Percentiles rank a stretch among this genome's conserved stretches.
Evolutionary conservation across 2,797 vertebrate genomes (phyloP).

Genomic region (Pantherophis alleghaniensis): DNA sequence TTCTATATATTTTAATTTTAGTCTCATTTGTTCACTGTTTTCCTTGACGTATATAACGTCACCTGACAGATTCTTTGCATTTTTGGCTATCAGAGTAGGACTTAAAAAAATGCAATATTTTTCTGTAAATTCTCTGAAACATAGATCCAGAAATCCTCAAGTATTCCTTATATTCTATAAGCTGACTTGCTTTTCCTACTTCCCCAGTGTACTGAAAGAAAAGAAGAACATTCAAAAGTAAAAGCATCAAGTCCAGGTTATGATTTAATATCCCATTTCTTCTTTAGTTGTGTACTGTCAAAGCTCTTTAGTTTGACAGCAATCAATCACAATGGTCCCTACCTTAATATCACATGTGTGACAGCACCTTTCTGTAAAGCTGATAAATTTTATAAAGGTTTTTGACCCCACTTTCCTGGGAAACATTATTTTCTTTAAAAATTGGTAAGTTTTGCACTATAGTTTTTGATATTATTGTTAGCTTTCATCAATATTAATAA

Average conservation of each 20-base stretch:
- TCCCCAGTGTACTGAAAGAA: neutral
- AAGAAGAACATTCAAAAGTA: neutral
- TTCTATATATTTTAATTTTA: neutral
- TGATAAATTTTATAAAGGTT: neutral
- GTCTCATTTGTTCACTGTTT: neutral
- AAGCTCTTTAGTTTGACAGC: neutral
- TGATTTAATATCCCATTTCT: neutral
- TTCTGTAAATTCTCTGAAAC: neutral
- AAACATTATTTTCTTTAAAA: constrained; percentile 32
- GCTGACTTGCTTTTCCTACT: no score
- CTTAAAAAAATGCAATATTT: neutral
- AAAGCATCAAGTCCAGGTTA: neutral
- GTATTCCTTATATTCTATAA: neutral
- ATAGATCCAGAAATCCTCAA: neutral
- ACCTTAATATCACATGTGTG: constrained; percentile 4
- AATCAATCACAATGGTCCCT: neutral
- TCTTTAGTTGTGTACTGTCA: neutral
- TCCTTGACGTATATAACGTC: neutral
- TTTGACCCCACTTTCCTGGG: constrained; percentile 3
- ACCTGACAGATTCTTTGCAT: neutral
- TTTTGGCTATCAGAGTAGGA: neutral
- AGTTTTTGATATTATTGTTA: constrained; percentile 44
- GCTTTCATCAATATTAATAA: constrained; percentile 39
- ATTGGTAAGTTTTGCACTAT: constrained; percentile 10
- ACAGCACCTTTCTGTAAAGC: neutral